Evolutionary conservation across 2,113 vertebrate species (phyloP).

Genomic region (Hymenochirus boettgeri): DNA sequence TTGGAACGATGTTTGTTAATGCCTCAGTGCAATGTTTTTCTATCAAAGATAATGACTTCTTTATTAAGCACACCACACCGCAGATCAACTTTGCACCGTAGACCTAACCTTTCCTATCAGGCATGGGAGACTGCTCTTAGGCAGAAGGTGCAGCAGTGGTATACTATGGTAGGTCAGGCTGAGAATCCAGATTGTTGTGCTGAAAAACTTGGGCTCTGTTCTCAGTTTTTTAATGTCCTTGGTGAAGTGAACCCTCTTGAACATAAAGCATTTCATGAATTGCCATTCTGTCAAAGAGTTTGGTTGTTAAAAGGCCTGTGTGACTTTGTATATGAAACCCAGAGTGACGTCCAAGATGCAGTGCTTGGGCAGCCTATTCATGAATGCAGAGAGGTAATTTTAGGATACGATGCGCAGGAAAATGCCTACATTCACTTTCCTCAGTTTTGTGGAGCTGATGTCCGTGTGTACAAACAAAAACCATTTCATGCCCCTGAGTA

Average conservation of each 20-base stretch:
- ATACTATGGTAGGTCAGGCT: conserved; percentile 71
- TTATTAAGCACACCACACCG: conserved; percentile 81
- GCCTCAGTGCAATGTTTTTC: conserved; percentile 88
- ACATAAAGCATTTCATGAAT: conserved; percentile 82
- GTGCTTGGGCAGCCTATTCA: conserved; percentile 93
- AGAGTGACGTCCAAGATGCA: conserved; percentile 89
- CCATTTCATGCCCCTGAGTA: conserved; percentile 78
- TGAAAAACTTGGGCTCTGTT: conserved; percentile 84
- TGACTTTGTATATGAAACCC: conserved; percentile 92
- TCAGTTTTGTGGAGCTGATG: conserved; percentile 94
- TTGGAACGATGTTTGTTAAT: conserved; percentile 93
- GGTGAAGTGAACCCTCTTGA: conserved; percentile 86
- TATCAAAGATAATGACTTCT: conserved; percentile 96
- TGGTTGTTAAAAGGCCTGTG: conserved; percentile 96
- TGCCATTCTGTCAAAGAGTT: conserved; percentile 84
- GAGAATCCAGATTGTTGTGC: conserved; percentile 74
- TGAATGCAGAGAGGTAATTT: conserved; percentile 94
- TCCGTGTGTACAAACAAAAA: conserved; percentile 92
- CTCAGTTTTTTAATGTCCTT: conserved; percentile 83
- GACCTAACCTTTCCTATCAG: conserved; percentile 80
- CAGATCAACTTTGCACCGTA: conserved; percentile 79
- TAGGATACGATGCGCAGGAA: conserved; percentile 89
- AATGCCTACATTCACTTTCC: conserved; percentile 96
- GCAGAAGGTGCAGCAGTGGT: conserved; percentile 86
- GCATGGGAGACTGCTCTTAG: conserved; percentile 89